Evolutionary conservation across 2,888 invertebrate species (phyloP), one percentile per base, ranked within the genome.

Genomic region (Coelinius sp.): DNA sequence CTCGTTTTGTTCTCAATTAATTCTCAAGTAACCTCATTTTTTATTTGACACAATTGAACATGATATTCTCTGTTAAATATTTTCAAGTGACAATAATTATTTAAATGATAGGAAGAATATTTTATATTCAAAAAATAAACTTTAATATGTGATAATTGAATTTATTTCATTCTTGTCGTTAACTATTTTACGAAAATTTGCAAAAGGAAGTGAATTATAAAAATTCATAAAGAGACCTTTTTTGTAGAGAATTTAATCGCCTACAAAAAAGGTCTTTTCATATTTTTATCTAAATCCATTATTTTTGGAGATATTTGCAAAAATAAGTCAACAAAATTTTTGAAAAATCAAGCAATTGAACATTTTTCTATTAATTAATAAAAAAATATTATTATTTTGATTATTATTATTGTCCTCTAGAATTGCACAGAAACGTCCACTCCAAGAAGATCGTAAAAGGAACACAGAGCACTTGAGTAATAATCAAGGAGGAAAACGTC

Each of bases 401-500:
- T 25, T 68, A 35, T 46, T 65, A 4, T 14, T 64, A 22, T 53
- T 70, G 38, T 22, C 8, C 0, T 63, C 31, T 52, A 87, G 87
- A 70, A 70, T 83, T 75, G 70, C 79, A 35, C 86, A 85, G 73
- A 88, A 88, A 59, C 77, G 86, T 66, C 82, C 83, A 59, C 68
- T 83, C 3, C 87, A 86, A 77, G 87, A 88, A 62, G 87, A 88
- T 70, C 82, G 86, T 67, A 80, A 86, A 8, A 79, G 87, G 41
- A 77, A 79, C 20, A 79, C 79, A 59, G 87, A 87, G 68, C 85
- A 84, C 76, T 71, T 78, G 20, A 85, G 83, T 67, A 85, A 85
- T 75, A 85, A 87, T 68, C 76, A 82, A 17, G 77, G 81, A 12
- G 80, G 80, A 2, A 88, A 87, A 72, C 79, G 85, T 59, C 81